Evolutionary conservation across 2,797 vertebrate genomes (phyloP).

Genomic region (Bryconaethiops microstoma): DNA sequence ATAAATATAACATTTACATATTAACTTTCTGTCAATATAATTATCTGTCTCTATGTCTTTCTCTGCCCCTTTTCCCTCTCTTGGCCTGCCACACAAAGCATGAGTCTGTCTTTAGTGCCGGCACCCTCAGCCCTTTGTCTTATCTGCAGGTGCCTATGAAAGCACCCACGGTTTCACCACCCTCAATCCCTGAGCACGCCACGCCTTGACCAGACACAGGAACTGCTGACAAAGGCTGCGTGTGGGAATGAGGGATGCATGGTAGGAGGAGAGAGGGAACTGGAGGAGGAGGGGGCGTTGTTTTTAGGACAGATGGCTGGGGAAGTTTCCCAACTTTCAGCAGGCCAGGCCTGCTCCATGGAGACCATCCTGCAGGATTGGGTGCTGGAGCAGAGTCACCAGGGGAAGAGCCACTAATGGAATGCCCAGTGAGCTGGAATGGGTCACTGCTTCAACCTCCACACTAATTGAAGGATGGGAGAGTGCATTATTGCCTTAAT

Average conservation of each 20-base stretch:
- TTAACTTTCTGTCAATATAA: slow-evolving; percentile 20
- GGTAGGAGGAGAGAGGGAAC: slow-evolving; percentile 68
- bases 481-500: slow-evolving; percentile 15
- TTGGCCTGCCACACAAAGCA: slow-evolving; percentile 87
- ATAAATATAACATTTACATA: no score
- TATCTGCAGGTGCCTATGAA: slow-evolving; percentile 96
- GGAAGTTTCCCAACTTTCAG: slow-evolving; percentile 80
- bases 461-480: slow-evolving; percentile 26
- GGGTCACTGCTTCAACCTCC: slow-evolving; percentile 44
- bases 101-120: slow-evolving; percentile 97
- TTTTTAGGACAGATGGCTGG: slow-evolving; percentile 86
- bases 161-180: slow-evolving; percentile 85
- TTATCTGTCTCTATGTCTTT: slow-evolving; percentile 7
- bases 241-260: slow-evolving; percentile 88
- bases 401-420: slow-evolving; percentile 68
- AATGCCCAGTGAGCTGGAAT: slow-evolving; percentile 67
- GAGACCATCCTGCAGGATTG: slow-evolving; percentile 34
- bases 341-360: slow-evolving; percentile 61
- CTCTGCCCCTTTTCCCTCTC: slow-evolving; percentile 74
- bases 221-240: slow-evolving; percentile 90
- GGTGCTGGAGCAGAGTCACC: slow-evolving; percentile 50
- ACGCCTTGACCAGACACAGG: slow-evolving; percentile 89
- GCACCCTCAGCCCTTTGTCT: slow-evolving; percentile 93
- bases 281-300: slow-evolving; percentile 71
- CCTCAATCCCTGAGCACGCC: slow-evolving; percentile 83